phyloP scores from a whole-genome alignment of 2,113 vertebrate species.

The Petromus typicus region DNA sequence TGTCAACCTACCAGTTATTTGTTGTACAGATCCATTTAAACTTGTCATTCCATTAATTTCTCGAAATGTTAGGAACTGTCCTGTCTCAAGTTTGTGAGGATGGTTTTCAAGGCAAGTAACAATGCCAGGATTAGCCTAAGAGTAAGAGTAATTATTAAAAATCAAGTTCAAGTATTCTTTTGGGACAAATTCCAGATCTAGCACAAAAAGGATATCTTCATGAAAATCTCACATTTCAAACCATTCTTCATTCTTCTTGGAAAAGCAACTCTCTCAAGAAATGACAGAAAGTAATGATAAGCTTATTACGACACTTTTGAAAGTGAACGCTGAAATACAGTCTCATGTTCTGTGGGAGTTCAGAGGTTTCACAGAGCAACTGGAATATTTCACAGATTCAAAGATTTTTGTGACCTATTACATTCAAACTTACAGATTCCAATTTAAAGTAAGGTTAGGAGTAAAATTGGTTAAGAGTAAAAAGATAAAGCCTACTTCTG shows the following conservation, averaged over 20 bases:
- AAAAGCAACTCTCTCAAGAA: slow-evolving; percentile 46
- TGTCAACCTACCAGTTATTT: slow-evolving; percentile 92
- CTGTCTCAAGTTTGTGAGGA: slow-evolving; percentile 95
- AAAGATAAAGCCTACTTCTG: not conserved
- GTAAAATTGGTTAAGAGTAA: not conserved
- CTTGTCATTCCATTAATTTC: slow-evolving; percentile 96
- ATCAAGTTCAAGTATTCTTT: slow-evolving; percentile 4
- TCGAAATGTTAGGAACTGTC: slow-evolving; percentile 94
- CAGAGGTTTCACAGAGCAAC: not conserved
- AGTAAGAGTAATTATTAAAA: slow-evolving; percentile 52
- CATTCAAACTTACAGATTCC: not conserved
- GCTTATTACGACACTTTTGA: slow-evolving; percentile 1
- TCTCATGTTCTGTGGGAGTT: not conserved
- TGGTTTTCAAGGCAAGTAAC: slow-evolving; percentile 97
- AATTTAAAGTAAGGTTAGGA: slow-evolving; percentile 14
- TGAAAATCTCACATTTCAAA: slow-evolving; percentile 46
- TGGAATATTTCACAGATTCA: slow-evolving; percentile 54
- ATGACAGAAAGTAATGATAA: not conserved
- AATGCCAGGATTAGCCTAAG: slow-evolving; percentile 92
- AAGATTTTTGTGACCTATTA: not conserved
- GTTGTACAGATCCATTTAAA: slow-evolving; percentile 91
- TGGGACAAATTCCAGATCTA: not conserved
- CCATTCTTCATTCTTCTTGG: not conserved
- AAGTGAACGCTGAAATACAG: slow-evolving; percentile 6
- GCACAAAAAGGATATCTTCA: not conserved